Base-by-base conservation (phyloP, 2,888 invertebrate species). In the Schrankia costaestrigalis region DNA sequence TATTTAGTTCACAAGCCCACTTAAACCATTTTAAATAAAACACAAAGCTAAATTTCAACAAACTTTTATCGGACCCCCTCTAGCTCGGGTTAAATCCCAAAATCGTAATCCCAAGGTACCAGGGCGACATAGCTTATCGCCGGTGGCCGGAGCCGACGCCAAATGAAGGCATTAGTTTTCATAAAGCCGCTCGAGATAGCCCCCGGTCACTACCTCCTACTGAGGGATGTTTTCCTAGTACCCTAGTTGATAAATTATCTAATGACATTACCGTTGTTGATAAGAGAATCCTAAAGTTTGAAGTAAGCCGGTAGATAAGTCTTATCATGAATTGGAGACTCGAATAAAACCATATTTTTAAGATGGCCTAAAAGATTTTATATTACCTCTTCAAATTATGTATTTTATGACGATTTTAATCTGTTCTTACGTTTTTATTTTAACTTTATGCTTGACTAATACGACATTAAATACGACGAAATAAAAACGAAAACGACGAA, bases 161-260 rank as follows among this genome's bases (percentile, higher is more conserved):
- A 83, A 84, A 85, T 84, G 82, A 84, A 85, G 81, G 84, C 84
- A 85, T 85, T 85, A 83, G 85, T 85, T 84, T 84, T 83, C 84
- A 84, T 85, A 84, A 85, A 83, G 78, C 83, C 75, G 60, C 59
- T 61, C 73, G 69, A 72, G 81, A 78, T 79, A 78, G 78, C 78
- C 74, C 65, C 66, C 71, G 75, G 75, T 74, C 74, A 70, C 56
- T 70, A 58, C 65, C 65, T 60, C 58, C 60, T 62, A 46, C 46
- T 60, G 45, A 64, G 72, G 73, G 71, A 69, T 72, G 71, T 61
- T 55, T 57, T 61, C 59, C 63, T 71, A 54, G 65, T 71, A 64
- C 17, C 5, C 6, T 60, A 54, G 47, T 61, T 72, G 72, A 76
- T 78, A 73, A 74, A 75, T 77, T 56, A 65, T 46, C 46, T 49